phyloP scores from a whole-genome alignment of 1,140 invertebrate species.

The Orius laevigatus region DNA sequence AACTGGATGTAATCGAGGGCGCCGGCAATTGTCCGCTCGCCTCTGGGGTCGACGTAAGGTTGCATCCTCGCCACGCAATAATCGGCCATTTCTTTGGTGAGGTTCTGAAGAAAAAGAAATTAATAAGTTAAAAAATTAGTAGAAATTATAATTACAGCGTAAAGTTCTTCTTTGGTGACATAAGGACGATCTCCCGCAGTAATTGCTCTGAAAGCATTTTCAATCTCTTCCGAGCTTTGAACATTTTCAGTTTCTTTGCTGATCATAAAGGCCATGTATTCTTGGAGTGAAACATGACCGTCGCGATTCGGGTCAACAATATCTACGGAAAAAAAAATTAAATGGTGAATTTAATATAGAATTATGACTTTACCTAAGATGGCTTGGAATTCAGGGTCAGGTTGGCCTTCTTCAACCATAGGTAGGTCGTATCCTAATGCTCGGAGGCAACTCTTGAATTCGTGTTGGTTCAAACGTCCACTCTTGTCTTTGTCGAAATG shows the following conservation, averaged over 20 bases:
- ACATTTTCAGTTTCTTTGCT: constrained; percentile 99
- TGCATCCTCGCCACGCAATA: constrained; percentile 98
- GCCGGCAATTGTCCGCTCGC: constrained; percentile 77
- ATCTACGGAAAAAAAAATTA: constrained; percentile 35
- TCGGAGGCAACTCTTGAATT: constrained; percentile 97
- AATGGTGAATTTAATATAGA: no score
- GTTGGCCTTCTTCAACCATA: constrained; percentile 98
- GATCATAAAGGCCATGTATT: constrained; percentile 99
- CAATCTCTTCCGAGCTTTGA: constrained; percentile 96
- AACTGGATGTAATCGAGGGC: constrained; percentile 98
- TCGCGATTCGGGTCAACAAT: constrained; percentile 83
- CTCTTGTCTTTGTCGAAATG: constrained; percentile 99
- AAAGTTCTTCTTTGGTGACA: constrained; percentile 96
- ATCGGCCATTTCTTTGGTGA: constrained; percentile 98
- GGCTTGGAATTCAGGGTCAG: constrained; percentile 94
- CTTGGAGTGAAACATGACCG: constrained; percentile 93
- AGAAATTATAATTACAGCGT: constrained; percentile 63
- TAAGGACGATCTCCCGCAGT: constrained; percentile 92
- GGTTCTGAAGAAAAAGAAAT: constrained; percentile 63
- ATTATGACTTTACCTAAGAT: constrained; percentile 75
- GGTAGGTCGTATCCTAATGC: constrained; percentile 97
- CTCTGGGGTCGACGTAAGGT: constrained; percentile 86
- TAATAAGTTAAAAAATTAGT: constrained; percentile 10
- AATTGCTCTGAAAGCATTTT: constrained; percentile 97
- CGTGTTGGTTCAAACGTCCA: constrained; percentile 90